phyloP scores from a whole-genome alignment of 1,140 invertebrate species.

The Atta colombica region DNA sequence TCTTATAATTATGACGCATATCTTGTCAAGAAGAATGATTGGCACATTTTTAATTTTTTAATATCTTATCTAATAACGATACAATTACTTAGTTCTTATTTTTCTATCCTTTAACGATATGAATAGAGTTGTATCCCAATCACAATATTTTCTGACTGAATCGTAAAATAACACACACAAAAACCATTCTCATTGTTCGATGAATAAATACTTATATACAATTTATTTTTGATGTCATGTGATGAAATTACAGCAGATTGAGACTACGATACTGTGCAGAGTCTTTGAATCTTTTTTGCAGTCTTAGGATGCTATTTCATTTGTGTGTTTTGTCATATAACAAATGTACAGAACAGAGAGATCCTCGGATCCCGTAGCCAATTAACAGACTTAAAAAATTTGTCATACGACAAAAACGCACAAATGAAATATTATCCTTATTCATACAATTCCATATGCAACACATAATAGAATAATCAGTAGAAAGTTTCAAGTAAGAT shows the following conservation, averaged over 20 bases:
- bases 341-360: no score
- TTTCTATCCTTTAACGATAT: not conserved
- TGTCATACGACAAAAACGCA: no score
- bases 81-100: not conserved
- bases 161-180: not conserved
- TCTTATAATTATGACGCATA: conserved; percentile 4
- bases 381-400: no score
- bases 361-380: no score
- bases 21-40: not conserved
- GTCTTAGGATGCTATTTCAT: not conserved
- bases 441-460: conserved; percentile 51
- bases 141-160: not conserved
- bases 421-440: not conserved
- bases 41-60: conserved; percentile 8
- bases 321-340: no score
- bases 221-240: conserved; percentile 56
- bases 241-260: conserved; percentile 44
- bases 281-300: conserved; percentile 41
- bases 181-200: not conserved
- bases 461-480: conserved; percentile 29
- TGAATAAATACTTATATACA: conserved; percentile 61
- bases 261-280: conserved; percentile 38
- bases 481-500: conserved; percentile 54
- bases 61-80: not conserved
- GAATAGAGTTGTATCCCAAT: not conserved